A percentile compares a stretch with the other conserved stretches of the same genome.
Evolutionary conservation across 2,888 invertebrate genomes (phyloP).

Genomic region (Yponomeuta evonymella): DNA sequence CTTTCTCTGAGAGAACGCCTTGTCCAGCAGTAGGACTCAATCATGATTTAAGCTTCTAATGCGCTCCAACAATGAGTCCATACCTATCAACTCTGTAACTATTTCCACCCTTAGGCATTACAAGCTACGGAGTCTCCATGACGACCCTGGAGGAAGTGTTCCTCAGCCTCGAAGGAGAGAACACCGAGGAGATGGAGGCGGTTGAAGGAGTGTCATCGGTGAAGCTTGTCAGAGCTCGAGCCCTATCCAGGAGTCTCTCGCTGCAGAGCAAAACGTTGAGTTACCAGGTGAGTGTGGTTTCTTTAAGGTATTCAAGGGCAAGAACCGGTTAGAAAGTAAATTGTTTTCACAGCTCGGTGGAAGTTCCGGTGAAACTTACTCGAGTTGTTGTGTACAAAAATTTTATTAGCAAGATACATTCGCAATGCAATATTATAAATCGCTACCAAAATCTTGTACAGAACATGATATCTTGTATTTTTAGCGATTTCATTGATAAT

Average conservation of each 20-base stretch:
- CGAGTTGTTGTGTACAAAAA: too few species aligned
- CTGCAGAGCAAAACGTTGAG: constrained; percentile 85
- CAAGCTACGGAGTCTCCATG: constrained; percentile 90
- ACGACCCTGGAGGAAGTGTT: constrained; percentile 92
- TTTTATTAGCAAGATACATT: too few species aligned
- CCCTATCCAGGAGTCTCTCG: constrained; percentile 82
- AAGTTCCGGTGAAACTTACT: too few species aligned
- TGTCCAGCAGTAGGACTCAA: too few species aligned
- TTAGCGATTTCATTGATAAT: too few species aligned
- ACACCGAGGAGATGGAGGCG: constrained; percentile 80
- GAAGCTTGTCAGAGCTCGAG: constrained; percentile 83
- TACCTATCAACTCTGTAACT: not conserved
- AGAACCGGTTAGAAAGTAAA: too few species aligned
- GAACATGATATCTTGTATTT: too few species aligned
- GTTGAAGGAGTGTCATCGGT: constrained; percentile 85
- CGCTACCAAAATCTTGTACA: too few species aligned
- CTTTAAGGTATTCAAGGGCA: too few species aligned
- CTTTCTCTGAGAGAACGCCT: too few species aligned
- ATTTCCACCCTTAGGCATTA: constrained; percentile 56
- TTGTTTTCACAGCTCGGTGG: too few species aligned
- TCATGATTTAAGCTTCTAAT: not conserved
- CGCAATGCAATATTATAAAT: too few species aligned
- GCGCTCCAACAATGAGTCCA: not conserved
- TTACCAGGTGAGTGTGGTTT: constrained; percentile 65
- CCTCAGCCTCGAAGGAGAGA: constrained; percentile 83